Evolutionary conservation across 2,888 invertebrate genomes (phyloP).

Genomic region (Andrena hattorfiana): DNA sequence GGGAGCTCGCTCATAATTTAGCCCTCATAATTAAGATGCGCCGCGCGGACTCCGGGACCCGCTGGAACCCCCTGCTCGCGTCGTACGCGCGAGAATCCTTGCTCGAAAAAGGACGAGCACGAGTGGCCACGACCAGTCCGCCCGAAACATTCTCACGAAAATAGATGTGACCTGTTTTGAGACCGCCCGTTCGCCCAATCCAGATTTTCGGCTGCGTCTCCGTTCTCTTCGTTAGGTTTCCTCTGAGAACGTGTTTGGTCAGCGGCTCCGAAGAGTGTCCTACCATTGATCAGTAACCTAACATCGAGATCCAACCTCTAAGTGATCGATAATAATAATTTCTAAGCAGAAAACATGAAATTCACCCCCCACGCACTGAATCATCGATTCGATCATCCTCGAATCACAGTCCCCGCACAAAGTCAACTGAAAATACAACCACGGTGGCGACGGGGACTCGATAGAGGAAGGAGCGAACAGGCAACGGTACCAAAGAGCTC

Average conservation of each 20-base stretch:
- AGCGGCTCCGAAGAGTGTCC: neutral
- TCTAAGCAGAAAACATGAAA: no score
- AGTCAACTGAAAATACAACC: no score
- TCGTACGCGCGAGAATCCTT: conserved; percentile 65
- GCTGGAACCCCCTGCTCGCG: conserved; percentile 51
- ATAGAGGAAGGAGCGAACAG: neutral
- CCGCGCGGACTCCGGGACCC: conserved; percentile 57
- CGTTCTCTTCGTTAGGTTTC: neutral
- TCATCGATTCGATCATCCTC: no score
- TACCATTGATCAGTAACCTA: neutral
- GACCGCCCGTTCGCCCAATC: neutral
- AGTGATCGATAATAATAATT: no score
- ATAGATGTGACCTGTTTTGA: conserved; percentile 39
- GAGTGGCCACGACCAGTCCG: conserved; percentile 32
- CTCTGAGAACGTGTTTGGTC: neutral
- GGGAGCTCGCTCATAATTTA: conserved; percentile 80
- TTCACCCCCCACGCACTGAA: no score
- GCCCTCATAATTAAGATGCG: conserved; percentile 81
- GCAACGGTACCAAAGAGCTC: conserved; percentile 13
- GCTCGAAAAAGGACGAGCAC: conserved; percentile 58
- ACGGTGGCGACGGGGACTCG: no score
- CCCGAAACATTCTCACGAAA: conserved; percentile 54
- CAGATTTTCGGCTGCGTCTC: neutral
- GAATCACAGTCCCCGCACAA: no score
- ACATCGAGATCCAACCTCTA: no score